These are phyloP conservation scores for Athalia circularis DNA, from an alignment of 2,888 invertebrate species.

Conservation along the genomic window DNA sequence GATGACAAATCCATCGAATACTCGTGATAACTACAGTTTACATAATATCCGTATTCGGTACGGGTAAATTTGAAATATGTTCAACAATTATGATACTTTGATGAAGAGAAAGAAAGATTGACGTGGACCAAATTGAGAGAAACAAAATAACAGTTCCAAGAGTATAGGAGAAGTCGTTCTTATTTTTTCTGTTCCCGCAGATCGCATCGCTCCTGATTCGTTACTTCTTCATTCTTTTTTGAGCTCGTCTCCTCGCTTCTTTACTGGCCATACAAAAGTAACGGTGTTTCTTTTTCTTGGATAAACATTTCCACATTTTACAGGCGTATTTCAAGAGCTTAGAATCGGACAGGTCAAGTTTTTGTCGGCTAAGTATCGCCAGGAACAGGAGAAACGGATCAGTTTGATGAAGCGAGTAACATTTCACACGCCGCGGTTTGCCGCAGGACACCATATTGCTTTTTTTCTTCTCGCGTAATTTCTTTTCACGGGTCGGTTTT, in stretches of 20 bases:
- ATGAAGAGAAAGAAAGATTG: too few species aligned
- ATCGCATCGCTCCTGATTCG: neutral
- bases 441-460: neutral
- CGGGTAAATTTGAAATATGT: too few species aligned
- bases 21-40: too few species aligned
- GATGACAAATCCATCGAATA: too few species aligned
- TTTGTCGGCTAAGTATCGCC: neutral
- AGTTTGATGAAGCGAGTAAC: constrained; percentile 13
- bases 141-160: neutral
- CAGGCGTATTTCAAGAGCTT: constrained; percentile 11
- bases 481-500: too few species aligned
- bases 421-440: neutral
- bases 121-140: too few species aligned
- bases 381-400: constrained; percentile 24
- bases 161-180: neutral
- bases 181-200: neutral
- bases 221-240: constrained; percentile 2
- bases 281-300: constrained; percentile 13
- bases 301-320: constrained; percentile 30
- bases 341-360: neutral
- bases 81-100: too few species aligned
- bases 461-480: neutral
- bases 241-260: constrained; percentile 19
- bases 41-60: too few species aligned
- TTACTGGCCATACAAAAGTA: constrained; percentile 14